phyloP scores from a whole-genome alignment of 2,113 vertebrate species.

The Tragelaphus strepsiceros region DNA sequence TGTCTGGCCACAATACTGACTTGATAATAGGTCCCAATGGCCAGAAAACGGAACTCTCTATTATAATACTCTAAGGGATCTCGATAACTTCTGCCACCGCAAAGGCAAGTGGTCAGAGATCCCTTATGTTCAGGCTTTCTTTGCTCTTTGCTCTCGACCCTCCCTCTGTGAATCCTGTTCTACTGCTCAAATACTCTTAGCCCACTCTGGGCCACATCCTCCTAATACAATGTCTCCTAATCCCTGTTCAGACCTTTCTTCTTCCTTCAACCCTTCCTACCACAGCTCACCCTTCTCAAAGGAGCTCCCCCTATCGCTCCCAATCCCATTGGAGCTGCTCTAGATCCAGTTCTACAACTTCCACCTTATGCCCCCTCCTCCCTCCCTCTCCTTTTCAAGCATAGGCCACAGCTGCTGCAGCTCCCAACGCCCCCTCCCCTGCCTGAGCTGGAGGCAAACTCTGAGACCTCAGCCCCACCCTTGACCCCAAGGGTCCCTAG shows the following conservation, averaged over 20 bases:
- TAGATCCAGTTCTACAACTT: neutral
- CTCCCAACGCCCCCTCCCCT: neutral
- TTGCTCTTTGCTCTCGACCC: neutral
- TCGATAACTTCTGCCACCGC: neutral
- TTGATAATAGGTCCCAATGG: neutral
- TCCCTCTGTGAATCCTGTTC: neutral
- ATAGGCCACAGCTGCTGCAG: neutral
- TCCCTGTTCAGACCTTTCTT: neutral
- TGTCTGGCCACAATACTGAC: neutral
- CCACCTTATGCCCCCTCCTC: neutral
- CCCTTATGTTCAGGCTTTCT: neutral
- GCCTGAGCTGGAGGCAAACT: neutral
- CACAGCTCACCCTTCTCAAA: neutral
- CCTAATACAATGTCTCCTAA: neutral
- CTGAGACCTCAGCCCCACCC: neutral
- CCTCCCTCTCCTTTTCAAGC: neutral
- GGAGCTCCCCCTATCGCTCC: neutral
- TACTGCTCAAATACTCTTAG: neutral
- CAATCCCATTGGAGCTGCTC: rapidly evolving
- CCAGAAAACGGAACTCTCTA: neutral
- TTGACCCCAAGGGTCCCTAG: neutral
- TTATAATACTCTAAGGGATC: neutral
- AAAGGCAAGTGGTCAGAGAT: neutral
- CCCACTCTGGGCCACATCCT: neutral
- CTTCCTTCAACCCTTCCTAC: neutral